Percentiles rank a stretch among this genome's conserved stretches.
Conservation (phyloP, 2,113 vertebrate genomes). For the Rhegmatorhina hoffmannsi region DNA sequence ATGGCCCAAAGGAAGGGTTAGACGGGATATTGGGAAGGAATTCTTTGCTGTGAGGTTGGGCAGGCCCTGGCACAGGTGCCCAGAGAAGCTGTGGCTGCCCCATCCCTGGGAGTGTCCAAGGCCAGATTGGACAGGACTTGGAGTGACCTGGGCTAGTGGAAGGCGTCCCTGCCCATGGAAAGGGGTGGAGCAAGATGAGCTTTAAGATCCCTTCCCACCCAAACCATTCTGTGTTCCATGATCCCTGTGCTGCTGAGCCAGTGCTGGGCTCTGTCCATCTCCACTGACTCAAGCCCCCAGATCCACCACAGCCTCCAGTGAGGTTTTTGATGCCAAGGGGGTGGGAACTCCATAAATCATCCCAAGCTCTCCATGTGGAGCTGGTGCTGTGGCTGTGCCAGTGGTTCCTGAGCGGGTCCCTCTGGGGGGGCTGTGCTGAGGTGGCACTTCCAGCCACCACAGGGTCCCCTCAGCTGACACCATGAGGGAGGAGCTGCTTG, state of each 20-base stretch:
- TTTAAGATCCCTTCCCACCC: neutral
- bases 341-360: neutral
- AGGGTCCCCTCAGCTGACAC: neutral
- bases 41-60: rapidly evolving
- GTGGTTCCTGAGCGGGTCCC: rapidly evolving
- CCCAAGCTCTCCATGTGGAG: rapidly evolving
- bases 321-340: rapidly evolving
- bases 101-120: neutral
- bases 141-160: rapidly evolving
- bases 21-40: neutral
- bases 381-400: neutral
- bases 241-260: rapidly evolving
- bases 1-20: rapidly evolving
- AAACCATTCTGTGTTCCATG: neutral
- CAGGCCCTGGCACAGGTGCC: rapidly evolving
- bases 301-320: rapidly evolving
- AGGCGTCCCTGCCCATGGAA: neutral
- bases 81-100: neutral
- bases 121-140: rapidly evolving
- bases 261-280: neutral
- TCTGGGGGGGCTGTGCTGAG: neutral
- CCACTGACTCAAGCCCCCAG: neutral
- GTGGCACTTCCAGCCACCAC: neutral
- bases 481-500: neutral
- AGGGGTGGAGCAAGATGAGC: too few relatives aligned